Conservation (phyloP, 1,140 invertebrate species). For the Brachionus asplanchnoidis region DNA sequence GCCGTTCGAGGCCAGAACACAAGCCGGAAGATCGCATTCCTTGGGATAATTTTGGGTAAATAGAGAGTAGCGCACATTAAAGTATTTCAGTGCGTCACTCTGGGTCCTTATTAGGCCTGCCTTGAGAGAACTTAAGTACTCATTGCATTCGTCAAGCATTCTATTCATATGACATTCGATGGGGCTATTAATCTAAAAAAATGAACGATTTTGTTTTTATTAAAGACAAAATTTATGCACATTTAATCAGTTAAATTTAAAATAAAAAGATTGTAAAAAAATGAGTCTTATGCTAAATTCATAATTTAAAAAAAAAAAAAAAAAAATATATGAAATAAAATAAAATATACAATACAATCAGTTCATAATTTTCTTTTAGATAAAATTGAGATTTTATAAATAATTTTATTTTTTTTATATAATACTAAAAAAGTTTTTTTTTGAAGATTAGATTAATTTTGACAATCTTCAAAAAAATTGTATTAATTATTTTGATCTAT, state of each 20-base stretch:
- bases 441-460: neutral
- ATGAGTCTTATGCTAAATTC: neutral
- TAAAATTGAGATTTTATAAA: no score
- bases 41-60: conserved; percentile 15
- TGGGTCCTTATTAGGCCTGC: neutral
- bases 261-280: neutral
- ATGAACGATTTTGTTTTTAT: neutral
- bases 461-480: no score
- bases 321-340: neutral
- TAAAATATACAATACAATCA: no score
- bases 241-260: neutral
- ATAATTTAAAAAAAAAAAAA: neutral
- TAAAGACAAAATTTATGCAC: neutral
- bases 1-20: neutral
- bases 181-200: neutral
- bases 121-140: neutral
- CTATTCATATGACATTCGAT: neutral
- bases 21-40: neutral
- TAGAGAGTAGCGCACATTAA: conserved; percentile 1
- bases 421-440: no score
- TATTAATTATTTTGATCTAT: no score
- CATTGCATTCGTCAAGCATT: neutral
- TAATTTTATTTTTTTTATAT: no score
- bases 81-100: neutral
- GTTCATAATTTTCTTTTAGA: no score